Base-by-base conservation (phyloP, 2,797 vertebrate species). In the Bufotes viridis region DNA sequence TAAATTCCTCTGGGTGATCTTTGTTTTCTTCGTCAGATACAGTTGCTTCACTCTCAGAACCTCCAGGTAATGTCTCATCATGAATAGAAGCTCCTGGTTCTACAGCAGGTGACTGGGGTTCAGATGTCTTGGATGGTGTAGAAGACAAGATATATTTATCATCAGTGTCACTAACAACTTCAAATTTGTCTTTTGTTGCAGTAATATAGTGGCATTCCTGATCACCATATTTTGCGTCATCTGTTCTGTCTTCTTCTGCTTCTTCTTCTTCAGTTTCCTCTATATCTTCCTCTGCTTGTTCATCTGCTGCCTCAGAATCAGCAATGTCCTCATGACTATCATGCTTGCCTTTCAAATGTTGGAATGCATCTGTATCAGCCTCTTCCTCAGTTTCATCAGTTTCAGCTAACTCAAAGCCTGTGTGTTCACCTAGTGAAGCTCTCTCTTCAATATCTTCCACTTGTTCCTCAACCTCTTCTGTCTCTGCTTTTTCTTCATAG, bases 401-500 rank as follows among this genome's bases (percentile, higher is more conserved):
- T 90, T 93, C 94, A 83, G 42, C 80, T 70, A 42, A 5, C 81
- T 91, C 42, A 42, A 53, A 51, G 12, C 20, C 84, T 1, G 88
- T 90, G 26, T 78, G 57, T 80, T 91, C 92, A 89, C 72, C 91
- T 20, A 90, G 83, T 55, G 29, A 75, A 81, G 88, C 90, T 87
- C 93, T 94, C 82, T 92, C 93, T n/a, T 93, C 92, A 0, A 93
- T 92, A 6, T 94, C 91, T 84, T 94, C 94, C 85, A 94, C 94
- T 15, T 89, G 95, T 90, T 98, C 97, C 91, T 97, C 95, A 17
- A 97, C 96, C 91, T 97, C 96, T 90, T 98, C 97, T 2, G 94
- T 97, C 87, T 98, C 97, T 90, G 94, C 97, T 90, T 98, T 99
- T 91, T 99, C 98, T 84, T 98, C 97, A 91, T 97, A 98, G 91